Percentiles rank a stretch among this genome's conserved stretches.
Evolutionary conservation across 92 coral and sea anemone genomes (phyloP).

Genomic region (Umimayanthus kanabou): DNA sequence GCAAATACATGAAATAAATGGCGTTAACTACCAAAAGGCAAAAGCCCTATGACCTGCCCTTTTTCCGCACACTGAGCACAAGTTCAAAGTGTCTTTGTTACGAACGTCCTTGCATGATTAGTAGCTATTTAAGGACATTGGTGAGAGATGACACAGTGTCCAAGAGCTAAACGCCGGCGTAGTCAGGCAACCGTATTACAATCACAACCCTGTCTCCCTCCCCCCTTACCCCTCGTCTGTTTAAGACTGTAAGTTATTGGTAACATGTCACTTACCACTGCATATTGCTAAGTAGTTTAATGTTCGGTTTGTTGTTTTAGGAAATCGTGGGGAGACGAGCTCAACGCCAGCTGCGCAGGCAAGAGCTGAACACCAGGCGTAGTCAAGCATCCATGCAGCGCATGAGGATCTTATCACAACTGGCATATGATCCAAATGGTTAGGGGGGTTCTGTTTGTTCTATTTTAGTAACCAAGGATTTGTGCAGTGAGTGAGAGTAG

Average conservation of each 20-base stretch:
- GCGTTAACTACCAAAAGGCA: too few species aligned
- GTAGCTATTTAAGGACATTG: too few species aligned
- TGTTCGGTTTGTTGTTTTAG: constrained; percentile 40
- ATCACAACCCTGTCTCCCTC: too few species aligned
- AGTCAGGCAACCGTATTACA: too few species aligned
- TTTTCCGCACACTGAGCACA: too few species aligned
- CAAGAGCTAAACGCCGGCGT: too few species aligned
- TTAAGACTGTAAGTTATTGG: neutral
- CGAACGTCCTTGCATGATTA: too few species aligned
- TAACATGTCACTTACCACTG: neutral
- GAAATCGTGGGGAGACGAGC: constrained; percentile 92
- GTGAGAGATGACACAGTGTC: too few species aligned
- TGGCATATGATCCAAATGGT: constrained; percentile 99
- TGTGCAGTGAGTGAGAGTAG: neutral
- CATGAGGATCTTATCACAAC: constrained; percentile 90
- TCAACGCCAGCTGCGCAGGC: constrained; percentile 89
- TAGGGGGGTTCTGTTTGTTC: constrained; percentile 6
- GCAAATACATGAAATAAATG: too few species aligned
- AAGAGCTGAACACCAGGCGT: constrained; percentile 89
- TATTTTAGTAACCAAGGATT: too few species aligned
- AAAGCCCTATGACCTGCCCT: too few species aligned
- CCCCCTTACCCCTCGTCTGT: neutral
- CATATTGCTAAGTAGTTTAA: neutral
- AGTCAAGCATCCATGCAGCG: constrained; percentile 97
- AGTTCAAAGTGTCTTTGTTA: too few species aligned